Evolutionary conservation across 1,140 invertebrate genomes (phyloP).

Genomic region (Tetragnatha versicolor): DNA sequence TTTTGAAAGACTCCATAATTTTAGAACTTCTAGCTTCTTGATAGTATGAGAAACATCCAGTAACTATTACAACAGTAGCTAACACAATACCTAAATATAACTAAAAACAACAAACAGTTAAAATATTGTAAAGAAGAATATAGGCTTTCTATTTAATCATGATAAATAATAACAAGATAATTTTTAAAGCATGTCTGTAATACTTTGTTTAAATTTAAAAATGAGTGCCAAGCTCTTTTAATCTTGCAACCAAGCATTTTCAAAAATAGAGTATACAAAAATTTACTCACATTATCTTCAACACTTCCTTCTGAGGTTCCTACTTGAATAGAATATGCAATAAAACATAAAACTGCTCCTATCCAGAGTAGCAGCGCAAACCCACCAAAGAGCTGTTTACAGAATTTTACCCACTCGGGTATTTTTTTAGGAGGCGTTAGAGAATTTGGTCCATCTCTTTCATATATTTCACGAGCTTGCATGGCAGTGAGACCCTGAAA

Average conservation of each 20-base stretch:
- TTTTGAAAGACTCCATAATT: conserved; percentile 76
- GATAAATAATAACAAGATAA: too few species aligned
- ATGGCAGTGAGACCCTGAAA: conserved; percentile 86
- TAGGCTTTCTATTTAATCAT: too few species aligned
- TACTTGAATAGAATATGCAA: conserved; percentile 70
- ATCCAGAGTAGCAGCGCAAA: conserved; percentile 81
- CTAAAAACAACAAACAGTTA: conserved; percentile 61
- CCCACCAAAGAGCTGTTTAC: conserved; percentile 74
- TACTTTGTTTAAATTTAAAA: background rate
- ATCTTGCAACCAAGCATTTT: background rate
- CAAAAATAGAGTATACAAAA: background rate
- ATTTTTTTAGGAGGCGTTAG: conserved; percentile 68
- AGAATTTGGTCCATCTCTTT: conserved; percentile 74
- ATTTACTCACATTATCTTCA: conserved; percentile 68
- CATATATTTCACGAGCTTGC: conserved; percentile 78
- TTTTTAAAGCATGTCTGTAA: too few species aligned
- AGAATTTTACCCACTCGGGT: conserved; percentile 66
- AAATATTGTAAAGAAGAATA: too few species aligned
- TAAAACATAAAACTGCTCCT: conserved; percentile 76
- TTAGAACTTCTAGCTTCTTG: conserved; percentile 92
- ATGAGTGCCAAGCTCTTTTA: background rate
- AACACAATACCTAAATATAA: conserved; percentile 95
- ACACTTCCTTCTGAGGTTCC: conserved; percentile 63
- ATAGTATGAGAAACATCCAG: conserved; percentile 89
- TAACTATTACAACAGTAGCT: conserved; percentile 93